Conservation (phyloP, 2,113 vertebrate genomes). For the Cololabis saira region DNA sequence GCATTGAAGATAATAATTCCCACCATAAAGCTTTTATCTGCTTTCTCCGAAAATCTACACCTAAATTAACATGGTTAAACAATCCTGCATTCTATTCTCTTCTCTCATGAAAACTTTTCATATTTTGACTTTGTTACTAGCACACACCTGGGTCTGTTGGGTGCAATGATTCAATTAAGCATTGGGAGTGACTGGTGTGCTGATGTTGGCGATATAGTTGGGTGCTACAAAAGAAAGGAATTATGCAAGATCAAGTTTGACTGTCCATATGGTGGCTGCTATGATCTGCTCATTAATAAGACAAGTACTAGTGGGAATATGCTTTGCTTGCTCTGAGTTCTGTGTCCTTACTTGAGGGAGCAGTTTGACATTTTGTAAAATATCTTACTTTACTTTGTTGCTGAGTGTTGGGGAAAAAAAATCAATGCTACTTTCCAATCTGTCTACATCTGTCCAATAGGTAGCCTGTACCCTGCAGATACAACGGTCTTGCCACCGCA, state of each 20-base stretch:
- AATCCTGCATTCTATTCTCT: slow-evolving; percentile 12
- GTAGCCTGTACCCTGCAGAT: not conserved
- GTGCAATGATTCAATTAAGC: slow-evolving; percentile 48
- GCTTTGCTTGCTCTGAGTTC: slow-evolving; percentile 1
- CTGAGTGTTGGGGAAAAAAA: slow-evolving; percentile 6
- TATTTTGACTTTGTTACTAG: slow-evolving; percentile 39
- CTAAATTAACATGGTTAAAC: slow-evolving; percentile 27
- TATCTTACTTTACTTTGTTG: not conserved
- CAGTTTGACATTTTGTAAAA: slow-evolving; percentile 16
- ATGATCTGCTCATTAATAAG: slow-evolving; percentile 20
- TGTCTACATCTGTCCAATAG: not conserved
- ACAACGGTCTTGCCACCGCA: not conserved
- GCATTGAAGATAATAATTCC: not conserved
- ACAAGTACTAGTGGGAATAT: slow-evolving; percentile 14
- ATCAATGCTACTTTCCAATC: not conserved
- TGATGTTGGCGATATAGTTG: slow-evolving; percentile 1
- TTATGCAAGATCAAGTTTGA: slow-evolving; percentile 33
- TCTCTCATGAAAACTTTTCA: slow-evolving; percentile 31
- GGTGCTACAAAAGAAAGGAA: slow-evolving; percentile 18
- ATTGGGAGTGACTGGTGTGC: slow-evolving; percentile 30
- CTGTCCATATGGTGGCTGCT: slow-evolving; percentile 43
- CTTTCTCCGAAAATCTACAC: not conserved
- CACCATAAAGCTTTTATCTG: slow-evolving; percentile 16
- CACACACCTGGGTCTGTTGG: slow-evolving; percentile 57
- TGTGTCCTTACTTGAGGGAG: slow-evolving; percentile 14